A percentile compares a stretch with the other conserved stretches of the same genome.
Conservation (phyloP, 2,888 invertebrate species). For the Linnaemya tessellans region DNA sequence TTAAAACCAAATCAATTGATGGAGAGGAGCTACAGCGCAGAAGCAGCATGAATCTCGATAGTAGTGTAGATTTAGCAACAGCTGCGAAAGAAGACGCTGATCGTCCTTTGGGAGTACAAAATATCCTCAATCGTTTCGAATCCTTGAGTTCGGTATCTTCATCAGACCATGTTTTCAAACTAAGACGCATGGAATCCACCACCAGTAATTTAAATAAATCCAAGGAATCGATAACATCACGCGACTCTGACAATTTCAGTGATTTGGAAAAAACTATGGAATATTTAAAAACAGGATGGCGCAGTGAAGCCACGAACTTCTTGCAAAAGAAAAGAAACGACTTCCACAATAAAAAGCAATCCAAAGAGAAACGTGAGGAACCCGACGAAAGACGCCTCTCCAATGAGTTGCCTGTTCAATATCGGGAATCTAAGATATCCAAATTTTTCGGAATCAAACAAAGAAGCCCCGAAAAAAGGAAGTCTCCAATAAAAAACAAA, state of each 20-base stretch:
- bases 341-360: slow-evolving; percentile 77
- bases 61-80: background rate
- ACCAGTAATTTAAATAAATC: slow-evolving; percentile 80
- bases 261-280: slow-evolving; percentile 83
- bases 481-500: slow-evolving; percentile 73
- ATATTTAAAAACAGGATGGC: slow-evolving; percentile 81
- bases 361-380: slow-evolving; percentile 74
- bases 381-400: slow-evolving; percentile 57
- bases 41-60: slow-evolving; percentile 11
- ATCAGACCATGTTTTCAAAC: slow-evolving; percentile 75
- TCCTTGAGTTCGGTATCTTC: slow-evolving; percentile 80
- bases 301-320: slow-evolving; percentile 81
- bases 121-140: slow-evolving; percentile 80
- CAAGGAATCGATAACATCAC: slow-evolving; percentile 77
- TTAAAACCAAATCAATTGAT: slow-evolving; percentile 79
- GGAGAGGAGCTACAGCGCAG: slow-evolving; percentile 78
- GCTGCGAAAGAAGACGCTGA: slow-evolving; percentile 73
- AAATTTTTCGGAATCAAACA: slow-evolving; percentile 80
- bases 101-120: slow-evolving; percentile 78
- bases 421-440: slow-evolving; percentile 79
- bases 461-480: slow-evolving; percentile 73
- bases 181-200: slow-evolving; percentile 80
- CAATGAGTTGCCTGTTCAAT: slow-evolving; percentile 77
- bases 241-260: slow-evolving; percentile 78
- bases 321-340: slow-evolving; percentile 81